Conservation (phyloP, 1,140 invertebrate genomes). For the Nixonia krombeini region DNA sequence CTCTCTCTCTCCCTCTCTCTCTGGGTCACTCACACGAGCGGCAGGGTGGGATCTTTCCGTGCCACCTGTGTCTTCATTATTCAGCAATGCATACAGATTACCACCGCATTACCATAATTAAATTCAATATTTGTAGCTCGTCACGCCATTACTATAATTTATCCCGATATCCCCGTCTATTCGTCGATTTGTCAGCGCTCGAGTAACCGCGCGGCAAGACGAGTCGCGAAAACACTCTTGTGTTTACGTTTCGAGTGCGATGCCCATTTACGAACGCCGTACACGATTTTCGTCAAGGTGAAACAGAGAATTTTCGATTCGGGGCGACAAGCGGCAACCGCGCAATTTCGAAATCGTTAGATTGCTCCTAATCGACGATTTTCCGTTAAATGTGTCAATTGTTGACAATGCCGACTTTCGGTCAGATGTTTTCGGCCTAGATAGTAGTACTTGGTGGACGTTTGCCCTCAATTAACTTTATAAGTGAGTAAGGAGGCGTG, state of each 20-base stretch:
- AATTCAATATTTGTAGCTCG: slow-evolving; percentile 67
- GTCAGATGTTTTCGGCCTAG: slow-evolving; percentile 65
- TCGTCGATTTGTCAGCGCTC: slow-evolving; percentile 54
- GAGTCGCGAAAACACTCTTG: background rate
- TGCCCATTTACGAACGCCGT: no score
- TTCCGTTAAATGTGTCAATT: background rate
- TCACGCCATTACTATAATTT: slow-evolving; percentile 64
- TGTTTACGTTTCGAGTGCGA: no score
- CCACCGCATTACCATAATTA: slow-evolving; percentile 66
- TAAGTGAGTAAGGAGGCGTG: slow-evolving; percentile 72
- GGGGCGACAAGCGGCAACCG: no score
- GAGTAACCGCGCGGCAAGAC: background rate
- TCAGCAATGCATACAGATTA: slow-evolving; percentile 65
- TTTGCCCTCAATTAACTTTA: slow-evolving; percentile 73
- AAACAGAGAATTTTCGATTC: no score
- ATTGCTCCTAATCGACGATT: no score
- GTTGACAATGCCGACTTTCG: slow-evolving; percentile 34
- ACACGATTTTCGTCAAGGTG: no score
- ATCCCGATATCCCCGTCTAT: slow-evolving; percentile 48
- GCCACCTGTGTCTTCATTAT: slow-evolving; percentile 65
- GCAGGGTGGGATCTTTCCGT: slow-evolving; percentile 59
- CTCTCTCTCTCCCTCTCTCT: slow-evolving; percentile 36
- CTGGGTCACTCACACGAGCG: slow-evolving; percentile 55
- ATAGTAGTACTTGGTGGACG: slow-evolving; percentile 66
- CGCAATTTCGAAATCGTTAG: no score